Percentiles rank a stretch among this genome's conserved stretches.
Evolutionary conservation across 1,140 invertebrate genomes (phyloP).

Genomic region (Drosophila mojavensis): DNA sequence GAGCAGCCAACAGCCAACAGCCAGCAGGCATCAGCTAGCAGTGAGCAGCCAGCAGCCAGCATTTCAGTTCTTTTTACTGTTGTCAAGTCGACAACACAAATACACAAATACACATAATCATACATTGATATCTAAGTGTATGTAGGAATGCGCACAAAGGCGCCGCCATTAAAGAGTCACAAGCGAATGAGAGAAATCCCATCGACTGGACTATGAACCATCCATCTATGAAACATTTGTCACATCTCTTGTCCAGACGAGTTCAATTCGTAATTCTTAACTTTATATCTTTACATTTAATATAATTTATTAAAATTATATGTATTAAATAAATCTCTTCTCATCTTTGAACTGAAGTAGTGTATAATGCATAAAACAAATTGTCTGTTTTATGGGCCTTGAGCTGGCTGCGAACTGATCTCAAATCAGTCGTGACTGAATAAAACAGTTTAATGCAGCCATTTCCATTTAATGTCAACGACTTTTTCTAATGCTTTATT

Average conservation of each 20-base stretch:
- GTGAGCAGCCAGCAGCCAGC: slow-evolving; percentile 36
- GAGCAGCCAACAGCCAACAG: slow-evolving; percentile 12
- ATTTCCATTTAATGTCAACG: slow-evolving; percentile 3
- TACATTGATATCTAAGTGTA: slow-evolving; percentile 11
- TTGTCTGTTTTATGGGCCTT: no score
- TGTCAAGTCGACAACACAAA: slow-evolving; percentile 68
- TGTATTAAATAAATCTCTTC: no score
- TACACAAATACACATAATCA: slow-evolving; percentile 42
- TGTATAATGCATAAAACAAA: no score
- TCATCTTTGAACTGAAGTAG: no score
- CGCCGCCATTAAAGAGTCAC: slow-evolving; percentile 65
- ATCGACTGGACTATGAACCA: background rate
- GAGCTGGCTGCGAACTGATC: no score
- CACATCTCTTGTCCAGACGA: slow-evolving; percentile 3
- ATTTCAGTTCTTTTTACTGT: slow-evolving; percentile 77
- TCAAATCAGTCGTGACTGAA: no score
- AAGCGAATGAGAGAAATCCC: slow-evolving; percentile 42
- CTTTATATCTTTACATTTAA: no score
- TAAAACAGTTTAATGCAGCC: background rate
- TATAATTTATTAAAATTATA: no score
- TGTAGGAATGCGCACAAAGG: slow-evolving; percentile 40
- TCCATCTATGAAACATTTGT: slow-evolving; percentile 12
- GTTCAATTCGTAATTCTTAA: background rate
- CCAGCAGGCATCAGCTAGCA: no score
- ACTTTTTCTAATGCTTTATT: background rate